Evolutionary conservation across 2,888 invertebrate genomes (phyloP).

Genomic region (Ametastegia equiseti): DNA sequence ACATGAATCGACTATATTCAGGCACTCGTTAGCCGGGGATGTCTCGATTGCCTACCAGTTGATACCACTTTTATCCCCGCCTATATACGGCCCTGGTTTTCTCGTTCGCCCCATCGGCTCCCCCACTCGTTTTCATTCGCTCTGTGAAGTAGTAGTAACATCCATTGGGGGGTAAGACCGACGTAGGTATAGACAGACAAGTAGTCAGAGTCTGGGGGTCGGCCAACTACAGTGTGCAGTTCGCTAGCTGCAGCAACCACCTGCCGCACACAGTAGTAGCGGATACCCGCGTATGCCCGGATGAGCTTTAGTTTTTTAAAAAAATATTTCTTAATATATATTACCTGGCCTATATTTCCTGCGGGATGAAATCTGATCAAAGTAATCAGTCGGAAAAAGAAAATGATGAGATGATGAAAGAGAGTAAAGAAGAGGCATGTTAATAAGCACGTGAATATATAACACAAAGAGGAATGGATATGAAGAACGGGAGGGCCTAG

Average conservation of each 20-base stretch:
- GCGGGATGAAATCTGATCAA: background rate
- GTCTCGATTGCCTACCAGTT: background rate
- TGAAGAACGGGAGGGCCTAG: background rate
- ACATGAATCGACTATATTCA: slow-evolving; percentile 27
- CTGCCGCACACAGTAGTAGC: slow-evolving; percentile 41
- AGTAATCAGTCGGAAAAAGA: background rate
- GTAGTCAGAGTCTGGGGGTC: slow-evolving; percentile 23
- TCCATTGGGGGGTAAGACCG: slow-evolving; percentile 12
- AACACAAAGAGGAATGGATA: background rate
- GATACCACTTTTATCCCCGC: slow-evolving; percentile 15
- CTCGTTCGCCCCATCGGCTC: slow-evolving; percentile 17
- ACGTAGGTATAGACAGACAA: slow-evolving; percentile 18
- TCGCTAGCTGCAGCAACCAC: slow-evolving; percentile 30
- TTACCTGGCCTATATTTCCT: background rate
- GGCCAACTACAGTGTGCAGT: background rate
- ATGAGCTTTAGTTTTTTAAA: background rate
- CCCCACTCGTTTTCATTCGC: slow-evolving; percentile 31
- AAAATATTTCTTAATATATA: background rate
- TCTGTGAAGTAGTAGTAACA: slow-evolving; percentile 24
- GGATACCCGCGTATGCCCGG: slow-evolving; percentile 6
- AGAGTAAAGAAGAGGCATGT: no score
- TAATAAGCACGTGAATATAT: no score
- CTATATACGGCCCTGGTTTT: slow-evolving; percentile 33
- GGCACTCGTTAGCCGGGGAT: background rate
- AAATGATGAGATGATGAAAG: background rate